Evolutionary conservation across 2,113 vertebrate genomes (phyloP).

Genomic region (Saimiri boliviensis): DNA sequence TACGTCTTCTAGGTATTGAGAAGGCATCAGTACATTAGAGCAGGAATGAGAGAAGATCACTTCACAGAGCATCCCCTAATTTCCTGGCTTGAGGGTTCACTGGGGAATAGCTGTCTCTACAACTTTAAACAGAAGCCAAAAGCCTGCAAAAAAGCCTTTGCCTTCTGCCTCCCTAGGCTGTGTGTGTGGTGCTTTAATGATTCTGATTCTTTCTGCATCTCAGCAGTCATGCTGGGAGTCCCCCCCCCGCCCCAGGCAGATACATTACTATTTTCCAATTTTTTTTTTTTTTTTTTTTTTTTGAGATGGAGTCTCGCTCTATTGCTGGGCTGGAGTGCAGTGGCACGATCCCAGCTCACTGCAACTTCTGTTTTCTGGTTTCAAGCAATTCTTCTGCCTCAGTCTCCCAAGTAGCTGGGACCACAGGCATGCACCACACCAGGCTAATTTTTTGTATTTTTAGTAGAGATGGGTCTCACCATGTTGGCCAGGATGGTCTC

Average conservation of each 20-base stretch:
- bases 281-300: background rate
- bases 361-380: too few species aligned
- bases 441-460: too few species aligned
- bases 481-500: too few species aligned
- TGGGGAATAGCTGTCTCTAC: background rate
- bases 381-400: too few species aligned
- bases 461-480: too few species aligned
- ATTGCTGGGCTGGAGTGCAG: too few species aligned
- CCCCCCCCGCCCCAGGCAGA: background rate
- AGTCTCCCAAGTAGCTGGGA: too few species aligned
- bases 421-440: too few species aligned
- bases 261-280: background rate
- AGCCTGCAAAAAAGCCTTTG: background rate
- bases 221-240: background rate
- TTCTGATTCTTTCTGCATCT: background rate
- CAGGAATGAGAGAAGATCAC: background rate
- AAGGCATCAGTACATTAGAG: background rate
- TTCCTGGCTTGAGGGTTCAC: background rate
- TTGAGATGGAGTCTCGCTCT: too few species aligned
- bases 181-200: background rate
- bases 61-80: background rate
- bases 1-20: background rate
- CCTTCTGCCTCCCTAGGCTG: background rate
- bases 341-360: too few species aligned
- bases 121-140: slow-evolving; percentile 21